Conservation (phyloP, 1,140 invertebrate species). For the Tribolium castaneum region DNA sequence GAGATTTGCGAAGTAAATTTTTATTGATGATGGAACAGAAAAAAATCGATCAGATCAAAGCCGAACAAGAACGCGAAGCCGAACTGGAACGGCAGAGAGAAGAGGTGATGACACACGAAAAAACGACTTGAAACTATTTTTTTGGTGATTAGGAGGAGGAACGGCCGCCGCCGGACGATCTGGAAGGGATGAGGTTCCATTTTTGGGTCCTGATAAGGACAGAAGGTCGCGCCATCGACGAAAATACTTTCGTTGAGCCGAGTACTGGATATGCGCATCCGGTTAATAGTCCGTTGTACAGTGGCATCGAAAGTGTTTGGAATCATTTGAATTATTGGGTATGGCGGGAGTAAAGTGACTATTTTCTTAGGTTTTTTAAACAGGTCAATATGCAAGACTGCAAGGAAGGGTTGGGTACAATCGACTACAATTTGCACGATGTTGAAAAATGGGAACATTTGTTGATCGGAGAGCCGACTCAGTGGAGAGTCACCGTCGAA, state of each 20-base stretch:
- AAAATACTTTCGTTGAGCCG: slow-evolving; percentile 86
- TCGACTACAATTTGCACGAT: slow-evolving; percentile 72
- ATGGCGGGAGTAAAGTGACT: neutral
- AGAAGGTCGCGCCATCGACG: slow-evolving; percentile 68
- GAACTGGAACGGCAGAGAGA: slow-evolving; percentile 63
- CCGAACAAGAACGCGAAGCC: slow-evolving; percentile 58
- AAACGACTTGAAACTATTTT: neutral
- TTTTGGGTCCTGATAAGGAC: slow-evolving; percentile 83
- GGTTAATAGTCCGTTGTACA: slow-evolving; percentile 73
- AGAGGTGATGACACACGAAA: slow-evolving; percentile 57
- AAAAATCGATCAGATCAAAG: slow-evolving; percentile 66
- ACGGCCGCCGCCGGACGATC: slow-evolving; percentile 74
- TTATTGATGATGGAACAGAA: slow-evolving; percentile 68
- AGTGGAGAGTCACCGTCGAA: slow-evolving; percentile 61
- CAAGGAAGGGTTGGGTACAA: slow-evolving; percentile 62
- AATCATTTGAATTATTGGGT: slow-evolving; percentile 91
- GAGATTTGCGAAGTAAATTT: slow-evolving; percentile 75
- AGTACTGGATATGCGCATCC: slow-evolving; percentile 76
- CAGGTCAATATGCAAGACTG: slow-evolving; percentile 75
- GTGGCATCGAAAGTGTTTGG: slow-evolving; percentile 86
- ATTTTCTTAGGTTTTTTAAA: slow-evolving; percentile 1
- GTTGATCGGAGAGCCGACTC: slow-evolving; percentile 72
- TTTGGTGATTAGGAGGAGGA: slow-evolving; percentile 72
- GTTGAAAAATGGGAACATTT: slow-evolving; percentile 76
- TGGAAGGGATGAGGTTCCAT: slow-evolving; percentile 82